Conservation (phyloP, 2,888 invertebrate genomes). For the Drosophila rellima region DNA sequence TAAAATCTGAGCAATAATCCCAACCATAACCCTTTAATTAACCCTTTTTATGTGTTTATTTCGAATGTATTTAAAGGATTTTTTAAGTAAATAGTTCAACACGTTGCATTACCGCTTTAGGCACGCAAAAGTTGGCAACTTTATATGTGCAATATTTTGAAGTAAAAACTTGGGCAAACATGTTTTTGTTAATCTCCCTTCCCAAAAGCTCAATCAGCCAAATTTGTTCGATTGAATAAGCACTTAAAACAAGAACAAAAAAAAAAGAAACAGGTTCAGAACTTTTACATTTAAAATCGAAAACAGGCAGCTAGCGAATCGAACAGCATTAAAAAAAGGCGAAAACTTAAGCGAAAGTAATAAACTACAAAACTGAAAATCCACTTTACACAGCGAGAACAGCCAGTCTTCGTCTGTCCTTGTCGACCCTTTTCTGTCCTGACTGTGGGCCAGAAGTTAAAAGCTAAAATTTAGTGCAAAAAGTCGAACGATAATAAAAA, state of each 20-base stretch:
- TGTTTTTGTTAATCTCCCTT: slow-evolving; percentile 49
- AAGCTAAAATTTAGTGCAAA: slow-evolving; percentile 45
- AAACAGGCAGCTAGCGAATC: slow-evolving; percentile 38
- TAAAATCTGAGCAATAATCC: background rate
- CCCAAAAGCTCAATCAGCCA: slow-evolving; percentile 45
- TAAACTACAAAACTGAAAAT: slow-evolving; percentile 71
- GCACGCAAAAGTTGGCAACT: slow-evolving; percentile 22
- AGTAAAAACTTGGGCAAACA: slow-evolving; percentile 38
- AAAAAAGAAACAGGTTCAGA: slow-evolving; percentile 16
- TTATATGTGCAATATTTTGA: slow-evolving; percentile 16
- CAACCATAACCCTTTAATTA: too few relatives aligned
- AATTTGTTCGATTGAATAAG: slow-evolving; percentile 53
- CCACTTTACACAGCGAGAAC: slow-evolving; percentile 47
- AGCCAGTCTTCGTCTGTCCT: slow-evolving; percentile 13
- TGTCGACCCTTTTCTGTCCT: background rate
- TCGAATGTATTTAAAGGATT: background rate
- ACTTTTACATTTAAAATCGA: slow-evolving; percentile 54
- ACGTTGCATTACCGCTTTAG: background rate
- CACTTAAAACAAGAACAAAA: slow-evolving; percentile 39
- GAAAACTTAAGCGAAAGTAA: slow-evolving; percentile 68
- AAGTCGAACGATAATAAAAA: slow-evolving; percentile 59
- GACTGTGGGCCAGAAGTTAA: slow-evolving; percentile 24
- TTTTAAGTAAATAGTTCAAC: slow-evolving; percentile 27
- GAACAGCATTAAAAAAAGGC: slow-evolving; percentile 38
- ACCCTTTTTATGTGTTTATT: background rate